Evolutionary conservation across 2,113 vertebrate species (phyloP), one percentile per base, ranked within the genome.

Genomic region (Ivindomyrus marchei): DNA sequence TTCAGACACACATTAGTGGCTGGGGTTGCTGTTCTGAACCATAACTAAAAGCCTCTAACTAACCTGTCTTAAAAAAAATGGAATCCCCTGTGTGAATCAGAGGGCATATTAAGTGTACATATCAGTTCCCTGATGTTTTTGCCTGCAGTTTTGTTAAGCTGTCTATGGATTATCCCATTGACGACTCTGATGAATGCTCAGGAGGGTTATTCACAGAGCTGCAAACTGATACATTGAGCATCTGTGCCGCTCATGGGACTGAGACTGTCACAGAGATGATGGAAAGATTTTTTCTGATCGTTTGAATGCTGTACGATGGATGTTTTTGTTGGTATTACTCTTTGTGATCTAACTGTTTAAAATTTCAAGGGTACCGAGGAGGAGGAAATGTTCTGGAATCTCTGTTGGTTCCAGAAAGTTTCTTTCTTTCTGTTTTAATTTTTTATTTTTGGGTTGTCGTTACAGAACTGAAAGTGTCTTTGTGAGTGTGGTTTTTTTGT

Each of bases 361-460:
- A 93, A 92, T 94, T 93, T 93, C 93, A 93, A 92, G 24, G 46
- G 88, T 91, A 90, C 92, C 93, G 93, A 93, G 89, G 3, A 95
- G 92, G 92, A 66, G 92, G 92, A 94, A 93, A 93, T 92, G 92
- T 92, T 94, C 92, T 93, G 94, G 93, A 93, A 92, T 93, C 88
- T 89, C 92, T 95, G 91, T 93, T 89, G 27, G 88, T 91, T 91
- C 90, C 24, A 89, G 91, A 92, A 94, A 94, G 93, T 93, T 94
- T 94, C 92, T 24, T 89, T 1, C 58, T 66, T 66, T 62, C 89
- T 90, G 90, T 92, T 93, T 92, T 91, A 94, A 27, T 24, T 85
- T 49, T 85, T 45, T 46, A 15, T 27, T 27, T 80, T 39, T 42
- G 74, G 74, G 36, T 42, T 8, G n/a, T 21, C 36, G 4, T 42